Percentiles rank a stretch among this genome's conserved stretches.
Conservation (phyloP, 2,888 invertebrate genomes). For the Platycnemis pennipes region DNA sequence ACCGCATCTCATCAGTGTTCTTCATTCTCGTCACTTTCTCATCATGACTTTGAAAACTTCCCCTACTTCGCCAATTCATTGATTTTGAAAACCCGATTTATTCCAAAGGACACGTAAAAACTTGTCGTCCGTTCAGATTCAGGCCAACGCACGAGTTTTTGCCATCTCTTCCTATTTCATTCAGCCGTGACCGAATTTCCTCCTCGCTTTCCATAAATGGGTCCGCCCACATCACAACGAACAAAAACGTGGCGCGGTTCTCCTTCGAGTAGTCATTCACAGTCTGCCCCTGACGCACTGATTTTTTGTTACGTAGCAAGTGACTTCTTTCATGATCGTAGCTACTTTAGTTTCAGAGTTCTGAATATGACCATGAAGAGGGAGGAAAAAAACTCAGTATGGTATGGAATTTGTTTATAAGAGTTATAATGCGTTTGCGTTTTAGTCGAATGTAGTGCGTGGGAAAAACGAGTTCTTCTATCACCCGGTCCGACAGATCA, state of each 20-base stretch:
- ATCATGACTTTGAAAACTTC: neutral
- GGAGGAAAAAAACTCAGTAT: too few species aligned
- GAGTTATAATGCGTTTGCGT: too few species aligned
- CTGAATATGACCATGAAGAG: too few species aligned
- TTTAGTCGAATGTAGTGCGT: too few species aligned
- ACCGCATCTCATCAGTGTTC: neutral
- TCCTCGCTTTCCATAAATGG: neutral
- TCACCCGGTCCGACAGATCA: too few species aligned
- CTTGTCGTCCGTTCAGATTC: neutral
- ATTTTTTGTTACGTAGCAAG: neutral
- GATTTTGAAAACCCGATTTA: neutral
- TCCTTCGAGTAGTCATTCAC: neutral
- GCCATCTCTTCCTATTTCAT: neutral
- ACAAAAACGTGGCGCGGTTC: neutral
- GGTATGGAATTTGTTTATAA: too few species aligned
- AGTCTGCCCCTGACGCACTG: neutral
- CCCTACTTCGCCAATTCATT: neutral
- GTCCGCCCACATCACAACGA: neutral
- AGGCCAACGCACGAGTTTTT: neutral
- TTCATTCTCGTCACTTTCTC: neutral
- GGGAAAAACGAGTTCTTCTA: too few species aligned
- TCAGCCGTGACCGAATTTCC: conserved; percentile 4
- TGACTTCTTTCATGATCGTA: neutral
- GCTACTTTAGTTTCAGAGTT: neutral
- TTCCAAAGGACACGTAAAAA: neutral